Conservation (phyloP, 1,140 invertebrate species). For the Apolygus lucorum region DNA sequence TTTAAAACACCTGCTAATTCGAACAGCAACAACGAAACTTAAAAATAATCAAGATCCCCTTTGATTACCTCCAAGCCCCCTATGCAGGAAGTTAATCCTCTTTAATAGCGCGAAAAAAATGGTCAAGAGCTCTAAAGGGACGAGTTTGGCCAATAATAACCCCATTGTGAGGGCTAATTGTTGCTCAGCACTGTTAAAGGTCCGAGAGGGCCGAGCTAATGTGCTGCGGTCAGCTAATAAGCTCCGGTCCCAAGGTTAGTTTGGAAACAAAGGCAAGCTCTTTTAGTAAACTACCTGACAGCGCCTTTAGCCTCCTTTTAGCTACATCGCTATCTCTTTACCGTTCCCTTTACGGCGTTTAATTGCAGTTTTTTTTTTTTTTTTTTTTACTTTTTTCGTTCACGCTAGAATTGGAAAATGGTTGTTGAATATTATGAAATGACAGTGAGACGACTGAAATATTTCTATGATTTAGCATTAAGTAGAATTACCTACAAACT, state of each 20-base stretch:
- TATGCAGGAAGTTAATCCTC: background rate
- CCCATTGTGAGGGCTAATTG: constrained; percentile 2
- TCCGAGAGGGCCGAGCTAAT: background rate
- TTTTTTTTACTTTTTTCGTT: too few species aligned
- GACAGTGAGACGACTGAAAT: too few species aligned
- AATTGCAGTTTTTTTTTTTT: too few species aligned
- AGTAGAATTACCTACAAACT: too few species aligned
- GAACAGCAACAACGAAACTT: background rate
- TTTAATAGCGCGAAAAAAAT: background rate
- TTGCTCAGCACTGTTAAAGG: constrained; percentile 1
- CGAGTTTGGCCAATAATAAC: constrained; percentile 4
- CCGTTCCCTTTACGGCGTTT: too few species aligned
- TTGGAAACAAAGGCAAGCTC: constrained; percentile 12
- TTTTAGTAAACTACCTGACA: background rate
- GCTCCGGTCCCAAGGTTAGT: constrained; percentile 12
- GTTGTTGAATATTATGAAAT: too few species aligned
- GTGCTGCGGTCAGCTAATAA: constrained; percentile 16
- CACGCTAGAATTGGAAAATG: too few species aligned
- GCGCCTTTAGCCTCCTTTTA: background rate
- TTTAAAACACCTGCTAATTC: background rate
- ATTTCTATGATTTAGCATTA: too few species aligned
- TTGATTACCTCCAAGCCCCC: background rate
- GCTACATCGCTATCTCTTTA: too few species aligned
- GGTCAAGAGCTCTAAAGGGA: background rate
- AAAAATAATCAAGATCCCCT: background rate